Evolutionary conservation across 2,113 vertebrate genomes (phyloP).

Genomic region (Cacatua alba): DNA sequence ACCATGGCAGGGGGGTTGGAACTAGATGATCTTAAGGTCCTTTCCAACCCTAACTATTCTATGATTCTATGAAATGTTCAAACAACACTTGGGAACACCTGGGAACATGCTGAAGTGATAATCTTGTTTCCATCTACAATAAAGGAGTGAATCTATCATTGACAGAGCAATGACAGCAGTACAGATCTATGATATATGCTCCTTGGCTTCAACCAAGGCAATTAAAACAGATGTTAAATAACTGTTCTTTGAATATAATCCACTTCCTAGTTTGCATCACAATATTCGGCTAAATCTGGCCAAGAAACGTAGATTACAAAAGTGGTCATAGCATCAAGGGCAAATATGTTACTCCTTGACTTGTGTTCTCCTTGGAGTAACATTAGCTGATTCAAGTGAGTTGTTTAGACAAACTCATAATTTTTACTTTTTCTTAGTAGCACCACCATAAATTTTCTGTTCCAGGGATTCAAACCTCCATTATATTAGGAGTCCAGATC

Average conservation of each 20-base stretch:
- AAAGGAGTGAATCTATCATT: not conserved
- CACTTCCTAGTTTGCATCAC: not conserved
- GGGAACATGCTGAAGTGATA: not conserved
- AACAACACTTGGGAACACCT: not conserved
- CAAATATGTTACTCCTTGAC: not conserved
- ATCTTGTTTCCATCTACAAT: not conserved
- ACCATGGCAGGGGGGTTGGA: too few relatives aligned
- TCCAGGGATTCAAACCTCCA: not conserved
- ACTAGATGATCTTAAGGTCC: too few relatives aligned
- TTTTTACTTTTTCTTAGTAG: not conserved
- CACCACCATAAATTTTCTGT: not conserved
- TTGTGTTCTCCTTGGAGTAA: not conserved
- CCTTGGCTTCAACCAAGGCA: not conserved
- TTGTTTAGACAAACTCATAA: not conserved
- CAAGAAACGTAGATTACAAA: not conserved
- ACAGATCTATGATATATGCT: not conserved
- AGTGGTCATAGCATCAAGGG: not conserved
- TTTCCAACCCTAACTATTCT: too few relatives aligned
- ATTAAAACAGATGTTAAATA: not conserved
- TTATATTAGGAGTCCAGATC: not conserved
- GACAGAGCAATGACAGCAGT: not conserved
- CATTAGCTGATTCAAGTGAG: not conserved
- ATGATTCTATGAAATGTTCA: not conserved
- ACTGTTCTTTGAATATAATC: not conserved
- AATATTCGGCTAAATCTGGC: not conserved